A percentile compares a stretch with the other conserved stretches of the same genome.
These are phyloP conservation scores for Nasonovia ribisnigri DNA, from an alignment of 2,888 invertebrate species.

Conservation along the genomic window DNA sequence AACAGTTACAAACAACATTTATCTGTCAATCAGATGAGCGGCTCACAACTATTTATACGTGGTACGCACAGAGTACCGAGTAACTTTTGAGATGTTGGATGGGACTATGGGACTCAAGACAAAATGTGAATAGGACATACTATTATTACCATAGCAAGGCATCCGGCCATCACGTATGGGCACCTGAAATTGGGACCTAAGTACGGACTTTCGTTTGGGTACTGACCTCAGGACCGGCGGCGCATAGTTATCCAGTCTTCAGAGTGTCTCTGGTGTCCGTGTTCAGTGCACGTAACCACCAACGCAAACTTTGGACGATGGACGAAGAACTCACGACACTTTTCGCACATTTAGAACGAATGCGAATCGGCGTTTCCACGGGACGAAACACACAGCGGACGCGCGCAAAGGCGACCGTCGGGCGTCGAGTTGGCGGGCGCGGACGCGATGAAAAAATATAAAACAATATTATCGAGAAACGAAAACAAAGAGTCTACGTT, in stretches of 20 bases:
- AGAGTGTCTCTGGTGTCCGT: background rate
- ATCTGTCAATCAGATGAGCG: background rate
- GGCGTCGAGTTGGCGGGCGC: background rate
- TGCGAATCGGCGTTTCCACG: background rate
- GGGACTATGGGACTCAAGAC: background rate
- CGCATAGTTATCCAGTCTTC: slow-evolving; percentile 28
- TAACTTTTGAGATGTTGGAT: background rate
- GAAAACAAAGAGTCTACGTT: slow-evolving; percentile 65
- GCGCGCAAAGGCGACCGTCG: background rate
- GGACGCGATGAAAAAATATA: background rate
- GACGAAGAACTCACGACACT: slow-evolving; percentile 26
- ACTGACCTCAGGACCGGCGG: slow-evolving; percentile 50
- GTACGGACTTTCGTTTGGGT: background rate
- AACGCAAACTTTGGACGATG: slow-evolving; percentile 34
- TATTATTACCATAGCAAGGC: background rate
- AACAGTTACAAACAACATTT: background rate
- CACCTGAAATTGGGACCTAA: background rate
- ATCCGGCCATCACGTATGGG: background rate
- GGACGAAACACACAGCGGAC: background rate
- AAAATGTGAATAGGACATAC: background rate
- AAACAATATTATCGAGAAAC: slow-evolving; percentile 43
- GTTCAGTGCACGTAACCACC: slow-evolving; percentile 20
- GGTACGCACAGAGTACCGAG: background rate
- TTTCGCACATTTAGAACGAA: slow-evolving; percentile 51
- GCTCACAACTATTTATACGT: background rate